These are phyloP conservation scores for Microhierax caerulescens DNA, from an alignment of 2,797 vertebrate genomes.

Conservation along the genomic window DNA sequence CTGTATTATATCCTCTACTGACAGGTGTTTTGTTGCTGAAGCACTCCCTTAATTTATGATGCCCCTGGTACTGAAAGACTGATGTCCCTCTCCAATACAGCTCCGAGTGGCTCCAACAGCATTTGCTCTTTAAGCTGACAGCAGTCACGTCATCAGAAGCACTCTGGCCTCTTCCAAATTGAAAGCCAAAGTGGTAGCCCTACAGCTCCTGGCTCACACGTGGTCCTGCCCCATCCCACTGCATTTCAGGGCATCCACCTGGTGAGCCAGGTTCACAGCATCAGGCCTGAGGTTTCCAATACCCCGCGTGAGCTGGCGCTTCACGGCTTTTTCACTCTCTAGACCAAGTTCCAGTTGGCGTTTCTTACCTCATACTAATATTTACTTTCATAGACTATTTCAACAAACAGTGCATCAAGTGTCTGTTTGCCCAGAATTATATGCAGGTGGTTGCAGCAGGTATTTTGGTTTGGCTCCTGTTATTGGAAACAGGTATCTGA, in stretches of 20 bases:
- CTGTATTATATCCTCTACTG: neutral
- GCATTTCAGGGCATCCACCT: no score
- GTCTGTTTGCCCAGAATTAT: neutral
- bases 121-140: neutral
- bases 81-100: neutral
- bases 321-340: neutral
- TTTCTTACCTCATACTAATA: neutral
- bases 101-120: neutral
- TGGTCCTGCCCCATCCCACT: neutral
- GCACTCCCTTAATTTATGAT: neutral
- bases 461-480: neutral
- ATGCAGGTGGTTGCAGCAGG: neutral
- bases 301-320: rapidly evolving
- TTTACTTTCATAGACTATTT: neutral
- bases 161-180: neutral
- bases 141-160: rapidly evolving
- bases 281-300: neutral
- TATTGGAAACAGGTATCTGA: neutral
- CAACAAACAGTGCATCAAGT: neutral
- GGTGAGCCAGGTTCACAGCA: neutral
- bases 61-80: neutral
- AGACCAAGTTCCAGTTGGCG: neutral
- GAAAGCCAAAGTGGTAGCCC: neutral
- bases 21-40: neutral
- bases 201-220: neutral